Evolutionary conservation across 2,888 invertebrate genomes (phyloP).

Genomic region (Nymphalis urticae): DNA sequence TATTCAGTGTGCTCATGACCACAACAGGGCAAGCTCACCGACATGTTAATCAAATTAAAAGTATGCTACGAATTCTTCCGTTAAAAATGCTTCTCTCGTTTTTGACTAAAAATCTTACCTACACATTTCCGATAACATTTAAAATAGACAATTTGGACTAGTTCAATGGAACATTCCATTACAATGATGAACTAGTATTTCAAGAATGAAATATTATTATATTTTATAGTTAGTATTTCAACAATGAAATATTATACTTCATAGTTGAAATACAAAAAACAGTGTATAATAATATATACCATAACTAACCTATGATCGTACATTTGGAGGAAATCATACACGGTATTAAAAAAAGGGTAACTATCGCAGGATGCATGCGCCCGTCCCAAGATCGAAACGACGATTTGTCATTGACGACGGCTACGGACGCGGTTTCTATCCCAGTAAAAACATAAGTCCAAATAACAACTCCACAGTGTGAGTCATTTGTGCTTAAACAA

Average conservation of each 20-base stretch:
- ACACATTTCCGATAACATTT: constrained; percentile 9
- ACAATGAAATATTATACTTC: no score
- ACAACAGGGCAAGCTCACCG: constrained; percentile 26
- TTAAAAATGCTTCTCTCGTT: constrained; percentile 14
- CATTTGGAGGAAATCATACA: neutral
- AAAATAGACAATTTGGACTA: no score
- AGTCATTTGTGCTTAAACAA: constrained; percentile 81
- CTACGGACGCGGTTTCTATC: constrained; percentile 40
- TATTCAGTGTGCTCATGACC: constrained; percentile 29
- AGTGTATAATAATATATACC: no score
- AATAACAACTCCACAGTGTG: constrained; percentile 75
- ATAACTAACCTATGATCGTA: neutral
- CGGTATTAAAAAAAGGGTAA: neutral
- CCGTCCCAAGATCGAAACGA: constrained; percentile 40
- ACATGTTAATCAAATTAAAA: constrained; percentile 34
- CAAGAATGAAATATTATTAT: no score
- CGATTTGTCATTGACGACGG: constrained; percentile 60
- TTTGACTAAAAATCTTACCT: constrained; percentile 20
- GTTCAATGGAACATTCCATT: no score
- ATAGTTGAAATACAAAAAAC: neutral
- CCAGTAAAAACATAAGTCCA: constrained; percentile 47
- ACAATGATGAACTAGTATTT: no score
- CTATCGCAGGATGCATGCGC: neutral
- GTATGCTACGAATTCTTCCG: constrained; percentile 20
- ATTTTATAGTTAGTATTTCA: no score